These are phyloP conservation scores for Muschampia staudingeri DNA, from an alignment of 2,888 invertebrate species.

Conservation along the genomic window DNA sequence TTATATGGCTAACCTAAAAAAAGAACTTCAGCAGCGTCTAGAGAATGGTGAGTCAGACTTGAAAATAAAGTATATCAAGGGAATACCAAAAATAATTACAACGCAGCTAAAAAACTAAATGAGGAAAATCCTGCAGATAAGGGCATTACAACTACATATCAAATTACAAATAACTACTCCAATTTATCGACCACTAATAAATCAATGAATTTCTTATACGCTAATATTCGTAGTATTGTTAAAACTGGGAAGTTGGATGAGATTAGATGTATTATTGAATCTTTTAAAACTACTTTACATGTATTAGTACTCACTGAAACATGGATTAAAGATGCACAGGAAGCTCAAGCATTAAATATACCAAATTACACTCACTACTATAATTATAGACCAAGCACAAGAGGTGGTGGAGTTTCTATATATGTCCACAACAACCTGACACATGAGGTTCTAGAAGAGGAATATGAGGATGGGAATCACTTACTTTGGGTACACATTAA, in stretches of 20 bases:
- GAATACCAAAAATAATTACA: not conserved
- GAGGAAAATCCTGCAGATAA: no score
- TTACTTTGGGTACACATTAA: conserved; percentile 43
- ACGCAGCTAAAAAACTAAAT: no score
- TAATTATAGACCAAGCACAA: conserved; percentile 34
- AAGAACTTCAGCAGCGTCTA: not conserved
- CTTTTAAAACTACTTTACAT: conserved; percentile 46
- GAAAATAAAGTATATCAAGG: conserved; percentile 1
- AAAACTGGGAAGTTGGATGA: conserved; percentile 65
- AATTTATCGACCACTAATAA: conserved; percentile 53
- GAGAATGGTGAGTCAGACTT: not conserved
- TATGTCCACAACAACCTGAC: conserved; percentile 63
- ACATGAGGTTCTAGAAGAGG: conserved; percentile 28
- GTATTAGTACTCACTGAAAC: conserved; percentile 62
- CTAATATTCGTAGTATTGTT: conserved; percentile 66
- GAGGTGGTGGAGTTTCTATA: conserved; percentile 53
- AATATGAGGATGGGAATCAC: conserved; percentile 33
- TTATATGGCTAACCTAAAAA: not conserved
- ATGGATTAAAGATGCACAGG: conserved; percentile 58
- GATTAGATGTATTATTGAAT: conserved; percentile 60
- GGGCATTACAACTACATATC: conserved; percentile 20
- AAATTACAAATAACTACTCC: conserved; percentile 60
- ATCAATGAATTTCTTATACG: conserved; percentile 65
- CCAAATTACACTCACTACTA: conserved; percentile 42
- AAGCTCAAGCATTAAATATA: conserved; percentile 47